phyloP scores from a whole-genome alignment of 2,797 vertebrate species.

The Dicrostonyx torquatus region DNA sequence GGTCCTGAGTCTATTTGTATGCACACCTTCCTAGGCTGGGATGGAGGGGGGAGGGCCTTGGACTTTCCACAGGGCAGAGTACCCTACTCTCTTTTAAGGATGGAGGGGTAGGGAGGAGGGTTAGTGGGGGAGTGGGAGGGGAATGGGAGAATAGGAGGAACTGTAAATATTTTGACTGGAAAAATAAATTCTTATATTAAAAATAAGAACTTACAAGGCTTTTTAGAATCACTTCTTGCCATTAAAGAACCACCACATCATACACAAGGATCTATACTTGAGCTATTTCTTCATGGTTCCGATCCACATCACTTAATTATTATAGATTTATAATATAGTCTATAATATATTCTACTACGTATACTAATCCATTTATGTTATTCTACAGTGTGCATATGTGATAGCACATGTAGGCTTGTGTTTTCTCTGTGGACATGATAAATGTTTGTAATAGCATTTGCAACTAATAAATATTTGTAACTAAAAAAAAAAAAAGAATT shows the following conservation, averaged over 20 bases:
- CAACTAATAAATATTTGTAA: neutral
- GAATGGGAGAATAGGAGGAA: no score
- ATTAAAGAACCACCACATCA: neutral
- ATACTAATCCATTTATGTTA: neutral
- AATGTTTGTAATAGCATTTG: neutral
- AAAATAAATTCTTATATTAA: no score
- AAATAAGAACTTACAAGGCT: neutral
- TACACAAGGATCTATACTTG: neutral
- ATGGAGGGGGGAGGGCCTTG: no score
- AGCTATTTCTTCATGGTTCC: neutral
- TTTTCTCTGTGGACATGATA: slow-evolving; percentile 23
- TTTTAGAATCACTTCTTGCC: neutral
- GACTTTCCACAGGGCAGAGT: no score
- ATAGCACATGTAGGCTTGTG: neutral
- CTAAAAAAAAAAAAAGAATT: neutral
- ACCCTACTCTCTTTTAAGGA: no score
- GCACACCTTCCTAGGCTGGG: no score
- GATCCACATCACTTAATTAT: neutral
- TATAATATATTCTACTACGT: slow-evolving; percentile 12
- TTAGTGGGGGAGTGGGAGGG: no score
- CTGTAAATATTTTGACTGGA: no score
- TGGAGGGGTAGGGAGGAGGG: no score
- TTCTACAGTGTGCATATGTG: neutral
- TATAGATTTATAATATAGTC: neutral
- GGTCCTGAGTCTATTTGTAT: no score